Conservation (phyloP, 2,113 vertebrate species). For the Triplophysa siluroides region DNA sequence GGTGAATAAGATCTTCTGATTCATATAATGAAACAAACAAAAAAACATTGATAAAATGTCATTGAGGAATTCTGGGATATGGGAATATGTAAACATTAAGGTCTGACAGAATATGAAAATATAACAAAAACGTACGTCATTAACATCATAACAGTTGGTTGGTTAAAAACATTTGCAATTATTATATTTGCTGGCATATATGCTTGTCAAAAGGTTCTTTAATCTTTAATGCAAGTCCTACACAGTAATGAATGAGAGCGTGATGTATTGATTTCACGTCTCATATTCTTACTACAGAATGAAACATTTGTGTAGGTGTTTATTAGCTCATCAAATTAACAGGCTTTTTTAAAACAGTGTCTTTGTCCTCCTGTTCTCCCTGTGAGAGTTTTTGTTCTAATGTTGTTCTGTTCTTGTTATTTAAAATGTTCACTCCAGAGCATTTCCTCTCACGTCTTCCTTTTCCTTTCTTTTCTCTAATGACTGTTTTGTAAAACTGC, state of each 20-base stretch:
- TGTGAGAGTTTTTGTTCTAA: not conserved
- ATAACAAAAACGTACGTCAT: too few relatives aligned
- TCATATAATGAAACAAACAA: not conserved
- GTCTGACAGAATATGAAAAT: too few relatives aligned
- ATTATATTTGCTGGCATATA: not conserved
- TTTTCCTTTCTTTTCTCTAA: constrained; percentile 33
- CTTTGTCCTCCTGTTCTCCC: not conserved
- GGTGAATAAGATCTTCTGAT: too few relatives aligned
- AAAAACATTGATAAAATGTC: not conserved
- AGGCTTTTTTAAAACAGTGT: constrained; percentile 13
- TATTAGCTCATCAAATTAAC: constrained; percentile 51
- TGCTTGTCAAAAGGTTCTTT: not conserved
- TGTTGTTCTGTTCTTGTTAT: constrained; percentile 10
- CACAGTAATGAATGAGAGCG: constrained; percentile 7
- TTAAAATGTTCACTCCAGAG: constrained; percentile 18
- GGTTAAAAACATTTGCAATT: too few relatives aligned
- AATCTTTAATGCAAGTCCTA: constrained; percentile 13
- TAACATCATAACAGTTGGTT: too few relatives aligned
- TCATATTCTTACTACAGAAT: constrained; percentile 4
- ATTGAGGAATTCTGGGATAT: not conserved
- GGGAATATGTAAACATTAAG: not conserved
- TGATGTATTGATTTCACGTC: constrained; percentile 32
- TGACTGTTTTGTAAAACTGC: constrained; percentile 48
- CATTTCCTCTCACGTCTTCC: constrained; percentile 27
- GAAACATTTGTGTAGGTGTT: constrained; percentile 9